Evolutionary conservation across 2,888 invertebrate genomes (phyloP).

Genomic region (Drosophila gaucha): DNA sequence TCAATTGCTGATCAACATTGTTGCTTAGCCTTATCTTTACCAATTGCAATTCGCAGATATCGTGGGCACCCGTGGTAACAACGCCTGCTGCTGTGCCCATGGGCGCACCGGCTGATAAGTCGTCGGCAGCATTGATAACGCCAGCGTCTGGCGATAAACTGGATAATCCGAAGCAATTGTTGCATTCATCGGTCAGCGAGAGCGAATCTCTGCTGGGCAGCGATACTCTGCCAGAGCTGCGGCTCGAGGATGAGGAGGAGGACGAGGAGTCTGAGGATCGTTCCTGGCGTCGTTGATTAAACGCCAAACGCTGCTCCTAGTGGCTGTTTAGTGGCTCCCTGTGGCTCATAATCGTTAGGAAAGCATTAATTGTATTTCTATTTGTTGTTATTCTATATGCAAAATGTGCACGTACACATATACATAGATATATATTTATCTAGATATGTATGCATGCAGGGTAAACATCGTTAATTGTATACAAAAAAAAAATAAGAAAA

Average conservation of each 20-base stretch:
- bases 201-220: slow-evolving; percentile 76
- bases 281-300: slow-evolving; percentile 94
- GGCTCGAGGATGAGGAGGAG: slow-evolving; percentile 93
- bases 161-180: slow-evolving; percentile 65
- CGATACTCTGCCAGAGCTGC: slow-evolving; percentile 87
- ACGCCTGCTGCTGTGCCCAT: slow-evolving; percentile 49
- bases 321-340: slow-evolving; percentile 36
- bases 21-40: not conserved
- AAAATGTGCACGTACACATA: slow-evolving; percentile 27
- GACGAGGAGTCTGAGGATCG: slow-evolving; percentile 94
- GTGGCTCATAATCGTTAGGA: slow-evolving; percentile 60
- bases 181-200: slow-evolving; percentile 72
- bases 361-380: slow-evolving; percentile 54
- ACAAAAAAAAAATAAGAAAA: slow-evolving; percentile 25
- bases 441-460: slow-evolving; percentile 24
- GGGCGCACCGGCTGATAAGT: slow-evolving; percentile 59
- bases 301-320: slow-evolving; percentile 54
- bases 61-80: slow-evolving; percentile 80
- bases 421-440: not conserved
- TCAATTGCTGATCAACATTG: not conserved
- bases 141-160: slow-evolving; percentile 27
- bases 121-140: slow-evolving; percentile 15
- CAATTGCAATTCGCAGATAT: slow-evolving; percentile 58
- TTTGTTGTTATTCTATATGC: slow-evolving; percentile 74
- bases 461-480: slow-evolving; percentile 39